Evolutionary conservation across 2,113 vertebrate genomes (phyloP), one percentile per base, ranked within the genome.

Genomic region (Mesocricetus auratus): DNA sequence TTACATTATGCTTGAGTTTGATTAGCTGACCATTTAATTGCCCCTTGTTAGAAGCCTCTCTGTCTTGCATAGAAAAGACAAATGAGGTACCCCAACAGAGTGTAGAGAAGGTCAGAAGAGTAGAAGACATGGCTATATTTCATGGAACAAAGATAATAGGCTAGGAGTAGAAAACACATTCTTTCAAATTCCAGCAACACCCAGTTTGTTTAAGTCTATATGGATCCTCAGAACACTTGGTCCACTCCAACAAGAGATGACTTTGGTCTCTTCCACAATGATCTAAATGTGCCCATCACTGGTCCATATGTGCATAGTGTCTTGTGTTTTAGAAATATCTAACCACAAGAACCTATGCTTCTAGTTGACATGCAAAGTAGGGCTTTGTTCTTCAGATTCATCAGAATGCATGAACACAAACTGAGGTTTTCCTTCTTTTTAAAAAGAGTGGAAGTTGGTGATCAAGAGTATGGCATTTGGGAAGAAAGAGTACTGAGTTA

Each of bases 1-100:
- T 50, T n/a, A 45, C 21, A 74, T 56, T 42, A 45, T 24, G 24
- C 74, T 91, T 26, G 91, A 60, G 78, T 58, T 85, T 95, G 88
- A 82, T 92, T 97, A 90, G 11, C 17, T 90, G 66, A 68, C 69
- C 89, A 77, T 83, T 94, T 93, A 83, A 95, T 86, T 95, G 60
- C 60, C 89, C 39, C 78, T 73, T 87, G 42, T 92, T 94, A 86
- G 68, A 16, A 68, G 47, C 47, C 60, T 53, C 39, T 33, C 42
- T 91, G 31, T 45, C 78, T 95, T 82, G 26, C 64, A 13, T 45
- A 81, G 29, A n/a, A 95, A 95, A 94, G 60, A 93, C 60, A 88
- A 85, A 95, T 93, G 47, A 79, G 36, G 42, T 50, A 86, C 16
- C 62, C 60, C 86, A 93, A 77, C 29, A 89, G 73, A 91, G 74